A percentile compares a stretch with the other conserved stretches of the same genome.
Conservation (phyloP, 2,888 invertebrate species). For the Oscheius sp. region DNA sequence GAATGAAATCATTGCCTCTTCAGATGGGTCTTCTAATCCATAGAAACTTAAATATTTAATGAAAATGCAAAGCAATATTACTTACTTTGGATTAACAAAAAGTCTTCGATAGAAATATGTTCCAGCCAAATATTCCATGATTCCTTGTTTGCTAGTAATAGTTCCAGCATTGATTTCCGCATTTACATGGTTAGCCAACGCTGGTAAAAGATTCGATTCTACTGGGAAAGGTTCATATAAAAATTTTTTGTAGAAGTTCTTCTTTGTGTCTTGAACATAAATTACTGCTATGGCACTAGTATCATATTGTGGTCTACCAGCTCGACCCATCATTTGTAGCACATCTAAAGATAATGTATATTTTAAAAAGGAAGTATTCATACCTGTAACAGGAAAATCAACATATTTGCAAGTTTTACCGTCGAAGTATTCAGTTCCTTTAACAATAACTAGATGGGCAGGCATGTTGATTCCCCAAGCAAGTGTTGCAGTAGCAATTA, state of each 20-base stretch:
- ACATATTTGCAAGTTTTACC: slow-evolving; percentile 94
- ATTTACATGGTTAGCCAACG: slow-evolving; percentile 93
- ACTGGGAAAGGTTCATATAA: slow-evolving; percentile 99
- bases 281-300: slow-evolving; percentile 80
- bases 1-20: slow-evolving; percentile 75
- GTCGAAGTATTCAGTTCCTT: slow-evolving; percentile 96
- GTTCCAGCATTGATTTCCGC: slow-evolving; percentile 93
- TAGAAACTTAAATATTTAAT: slow-evolving; percentile 78
- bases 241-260: slow-evolving; percentile 98
- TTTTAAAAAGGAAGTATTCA: background rate
- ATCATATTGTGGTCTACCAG: slow-evolving; percentile 96
- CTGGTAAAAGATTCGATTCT: slow-evolving; percentile 87
- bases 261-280: slow-evolving; percentile 86
- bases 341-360: slow-evolving; percentile 79
- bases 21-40: slow-evolving; percentile 79
- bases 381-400: slow-evolving; percentile 94
- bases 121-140: slow-evolving; percentile 96
- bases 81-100: slow-evolving; percentile 82
- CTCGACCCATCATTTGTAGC: slow-evolving; percentile 98
- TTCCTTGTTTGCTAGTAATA: slow-evolving; percentile 78
- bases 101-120: slow-evolving; percentile 95
- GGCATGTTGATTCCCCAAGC: slow-evolving; percentile 99
- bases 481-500: slow-evolving; percentile 94
- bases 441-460: slow-evolving; percentile 83
- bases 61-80: background rate